phyloP scores from a whole-genome alignment of 1,140 invertebrate genomes.

The Aphis craccivora region DNA sequence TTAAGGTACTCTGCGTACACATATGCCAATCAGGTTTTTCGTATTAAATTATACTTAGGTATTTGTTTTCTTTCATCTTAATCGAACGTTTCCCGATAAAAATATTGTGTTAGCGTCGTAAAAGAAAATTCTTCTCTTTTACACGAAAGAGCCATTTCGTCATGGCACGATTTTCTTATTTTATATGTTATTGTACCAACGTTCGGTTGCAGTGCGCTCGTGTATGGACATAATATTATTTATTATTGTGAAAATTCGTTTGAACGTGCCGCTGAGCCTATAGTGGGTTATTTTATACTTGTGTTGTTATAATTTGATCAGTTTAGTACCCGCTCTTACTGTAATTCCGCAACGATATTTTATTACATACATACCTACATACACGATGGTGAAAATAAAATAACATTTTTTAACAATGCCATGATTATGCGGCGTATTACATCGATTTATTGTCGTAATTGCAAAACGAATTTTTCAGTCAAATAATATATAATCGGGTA shows the following conservation, averaged over 20 bases:
- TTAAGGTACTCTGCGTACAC: not conserved
- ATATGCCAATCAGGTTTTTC: not conserved
- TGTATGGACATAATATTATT: slow-evolving; percentile 1
- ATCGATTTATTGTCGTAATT: slow-evolving; percentile 13
- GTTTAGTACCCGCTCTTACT: not conserved
- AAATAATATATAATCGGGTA: not conserved
- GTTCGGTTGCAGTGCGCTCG: not conserved
- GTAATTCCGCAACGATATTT: not conserved
- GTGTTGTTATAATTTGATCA: not conserved
- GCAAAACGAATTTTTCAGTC: not conserved
- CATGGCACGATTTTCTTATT: not conserved
- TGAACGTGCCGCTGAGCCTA: not conserved
- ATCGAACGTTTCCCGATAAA: not conserved
- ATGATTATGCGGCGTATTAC: not conserved
- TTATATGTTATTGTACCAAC: not conserved
- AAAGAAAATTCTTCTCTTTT: slow-evolving; percentile 20
- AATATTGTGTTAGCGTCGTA: not conserved
- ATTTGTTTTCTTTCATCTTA: not conserved
- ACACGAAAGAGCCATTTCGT: not conserved
- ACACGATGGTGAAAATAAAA: not conserved
- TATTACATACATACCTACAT: not conserved
- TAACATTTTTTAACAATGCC: not conserved
- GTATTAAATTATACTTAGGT: not conserved
- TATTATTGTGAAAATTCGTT: slow-evolving; percentile 13
- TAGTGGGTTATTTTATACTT: not conserved